These are phyloP conservation scores for Chrysochloris asiatica DNA, from an alignment of 2,113 vertebrate genomes.

Conservation along the genomic window DNA sequence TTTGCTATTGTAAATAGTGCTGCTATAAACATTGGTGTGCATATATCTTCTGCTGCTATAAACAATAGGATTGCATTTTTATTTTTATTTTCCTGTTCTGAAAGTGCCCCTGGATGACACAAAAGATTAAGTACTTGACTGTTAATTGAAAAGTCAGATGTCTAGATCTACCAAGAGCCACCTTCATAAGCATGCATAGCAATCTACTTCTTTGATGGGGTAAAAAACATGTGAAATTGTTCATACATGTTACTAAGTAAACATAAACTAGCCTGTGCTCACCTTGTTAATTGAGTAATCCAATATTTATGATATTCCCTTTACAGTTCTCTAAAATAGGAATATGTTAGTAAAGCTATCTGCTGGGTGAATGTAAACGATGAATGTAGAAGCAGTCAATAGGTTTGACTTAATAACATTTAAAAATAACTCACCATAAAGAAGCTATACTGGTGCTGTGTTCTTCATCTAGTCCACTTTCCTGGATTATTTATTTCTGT, in stretches of 20 bases:
- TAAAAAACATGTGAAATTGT: no score
- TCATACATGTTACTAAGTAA: no score
- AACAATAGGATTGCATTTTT: background rate
- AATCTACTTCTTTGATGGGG: background rate
- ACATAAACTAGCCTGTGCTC: no score
- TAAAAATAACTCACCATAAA: background rate
- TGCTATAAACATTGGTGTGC: no score
- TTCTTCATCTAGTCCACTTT: no score
- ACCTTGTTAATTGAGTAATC: no score
- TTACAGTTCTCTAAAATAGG: background rate
- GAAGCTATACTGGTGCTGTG: no score
- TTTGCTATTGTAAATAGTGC: no score
- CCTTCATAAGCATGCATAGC: no score
- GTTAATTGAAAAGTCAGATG: background rate
- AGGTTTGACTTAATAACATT: constrained; percentile 26
- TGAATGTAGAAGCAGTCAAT: background rate
- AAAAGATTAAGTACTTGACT: background rate
- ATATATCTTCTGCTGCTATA: no score
- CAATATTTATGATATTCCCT: background rate
- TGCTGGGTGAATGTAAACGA: background rate
- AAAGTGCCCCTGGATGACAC: background rate
- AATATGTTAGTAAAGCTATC: background rate
- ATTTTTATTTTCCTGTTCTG: constrained; percentile 20
- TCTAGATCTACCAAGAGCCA: background rate
- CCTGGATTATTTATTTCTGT: no score